phyloP scores from a whole-genome alignment of 2,797 vertebrate species.

The Alcedo atthis region DNA sequence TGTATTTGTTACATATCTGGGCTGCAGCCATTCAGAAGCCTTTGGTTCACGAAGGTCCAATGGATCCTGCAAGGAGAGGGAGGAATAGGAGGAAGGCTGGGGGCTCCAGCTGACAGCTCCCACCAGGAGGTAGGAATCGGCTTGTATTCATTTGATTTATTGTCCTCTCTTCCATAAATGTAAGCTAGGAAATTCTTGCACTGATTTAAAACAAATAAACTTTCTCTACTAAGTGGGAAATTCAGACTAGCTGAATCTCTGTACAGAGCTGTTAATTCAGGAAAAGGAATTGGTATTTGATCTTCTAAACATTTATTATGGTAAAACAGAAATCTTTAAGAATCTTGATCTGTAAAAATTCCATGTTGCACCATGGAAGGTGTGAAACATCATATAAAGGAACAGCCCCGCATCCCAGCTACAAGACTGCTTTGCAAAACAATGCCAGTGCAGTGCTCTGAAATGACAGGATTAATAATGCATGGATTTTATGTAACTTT shows the following conservation, averaged over 20 bases:
- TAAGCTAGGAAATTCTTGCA: slow-evolving; percentile 7
- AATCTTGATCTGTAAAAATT: neutral
- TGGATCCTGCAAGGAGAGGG: neutral
- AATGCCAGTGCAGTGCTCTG: neutral
- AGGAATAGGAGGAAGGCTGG: neutral
- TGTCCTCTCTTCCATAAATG: neutral
- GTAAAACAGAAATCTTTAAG: neutral
- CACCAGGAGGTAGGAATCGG: neutral
- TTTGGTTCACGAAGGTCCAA: neutral
- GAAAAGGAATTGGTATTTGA: neutral
- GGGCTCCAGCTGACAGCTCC: neutral
- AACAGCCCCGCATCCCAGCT: neutral
- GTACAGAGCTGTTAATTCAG: neutral
- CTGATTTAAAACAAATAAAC: slow-evolving; percentile 13
- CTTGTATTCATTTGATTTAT: neutral
- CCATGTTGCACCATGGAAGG: neutral
- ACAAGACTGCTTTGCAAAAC: neutral
- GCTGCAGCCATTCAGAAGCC: neutral
- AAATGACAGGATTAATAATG: neutral
- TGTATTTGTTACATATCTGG: rapidly evolving
- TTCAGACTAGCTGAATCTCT: neutral
- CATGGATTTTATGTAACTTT: neutral
- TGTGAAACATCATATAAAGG: neutral
- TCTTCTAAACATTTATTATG: neutral
- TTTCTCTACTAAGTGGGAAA: neutral